Evolutionary conservation across 1,140 invertebrate genomes (phyloP), one percentile per base, ranked within the genome.

Genomic region (Drosophila prosaltans): DNA sequence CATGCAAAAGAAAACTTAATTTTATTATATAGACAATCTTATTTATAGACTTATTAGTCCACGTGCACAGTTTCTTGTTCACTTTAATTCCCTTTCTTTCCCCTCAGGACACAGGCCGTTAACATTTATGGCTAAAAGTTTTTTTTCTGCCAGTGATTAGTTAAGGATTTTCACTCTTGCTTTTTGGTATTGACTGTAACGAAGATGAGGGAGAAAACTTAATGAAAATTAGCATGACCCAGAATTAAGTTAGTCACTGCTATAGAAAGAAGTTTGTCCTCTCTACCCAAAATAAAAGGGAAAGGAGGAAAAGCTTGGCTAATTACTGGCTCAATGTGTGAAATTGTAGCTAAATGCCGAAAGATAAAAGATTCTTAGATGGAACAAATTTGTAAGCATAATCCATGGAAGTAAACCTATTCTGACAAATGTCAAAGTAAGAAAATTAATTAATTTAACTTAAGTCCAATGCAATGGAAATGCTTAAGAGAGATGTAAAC

Each of bases 121-220:
- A 64, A 63, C 67, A 70, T 76, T 72, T 48, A 48, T 48, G 45
- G 45, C 39, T 11, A 60, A 74, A 77, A 78, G 67, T 78, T 78
- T 78, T 74, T 30, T 30, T 30, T 30, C 4, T 78, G 39, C 63
- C 75, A 72, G 75, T 78, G 75, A 78, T 78, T 78, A 74, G 75
- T 78, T 78, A 63, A 24, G 63, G 67, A 78, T 78, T 78, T 78
- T 78, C 74, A 78, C 45, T 48, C 16, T 16, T 48, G 45, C 45
- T 21, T 48, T 21, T 48, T 48, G 45, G 7, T 48, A 48, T 48
- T 48, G 45, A 48, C 45, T 48, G 7, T 48, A 48, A 48, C 45
- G 21, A 21, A 48, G 16, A 24, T 48, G 16, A 41, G 40, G 40
- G 9, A 10, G 1, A 8, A 48, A 48, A 9, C 21, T 48, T 48